Evolutionary conservation across 1,140 invertebrate species (phyloP).

Genomic region (Pentalonia nigronervosa): DNA sequence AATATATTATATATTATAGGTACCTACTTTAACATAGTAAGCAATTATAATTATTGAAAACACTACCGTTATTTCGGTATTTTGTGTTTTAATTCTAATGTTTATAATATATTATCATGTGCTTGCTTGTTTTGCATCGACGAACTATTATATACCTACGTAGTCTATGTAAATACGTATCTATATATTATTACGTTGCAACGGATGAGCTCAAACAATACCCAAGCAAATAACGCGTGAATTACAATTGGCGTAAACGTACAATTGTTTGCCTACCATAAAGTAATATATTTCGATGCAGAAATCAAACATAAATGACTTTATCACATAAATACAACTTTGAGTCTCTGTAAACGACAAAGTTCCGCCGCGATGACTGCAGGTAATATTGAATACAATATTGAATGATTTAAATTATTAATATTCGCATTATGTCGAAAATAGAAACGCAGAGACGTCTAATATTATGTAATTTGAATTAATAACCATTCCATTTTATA

Average conservation of each 20-base stretch:
- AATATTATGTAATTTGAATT: neutral
- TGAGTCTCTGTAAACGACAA: neutral
- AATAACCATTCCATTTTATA: too few relatives aligned
- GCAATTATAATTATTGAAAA: neutral
- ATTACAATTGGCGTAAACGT: conserved; percentile 14
- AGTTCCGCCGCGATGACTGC: neutral
- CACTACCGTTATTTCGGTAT: neutral
- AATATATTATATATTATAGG: neutral
- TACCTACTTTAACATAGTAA: neutral
- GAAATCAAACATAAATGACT: neutral
- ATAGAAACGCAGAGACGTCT: neutral
- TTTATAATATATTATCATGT: neutral
- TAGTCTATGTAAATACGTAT: neutral
- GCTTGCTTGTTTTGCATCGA: neutral
- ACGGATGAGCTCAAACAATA: conserved; percentile 5
- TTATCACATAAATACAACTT: neutral
- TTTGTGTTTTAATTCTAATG: neutral
- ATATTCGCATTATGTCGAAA: neutral
- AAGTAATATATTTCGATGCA: neutral
- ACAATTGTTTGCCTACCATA: neutral
- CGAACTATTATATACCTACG: neutral
- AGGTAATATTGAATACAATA: neutral
- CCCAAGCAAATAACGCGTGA: conserved; percentile 27
- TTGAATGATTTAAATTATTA: neutral
- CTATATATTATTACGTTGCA: neutral